phyloP scores from a whole-genome alignment of 2,797 vertebrate species.

The Epinephelus awoara region DNA sequence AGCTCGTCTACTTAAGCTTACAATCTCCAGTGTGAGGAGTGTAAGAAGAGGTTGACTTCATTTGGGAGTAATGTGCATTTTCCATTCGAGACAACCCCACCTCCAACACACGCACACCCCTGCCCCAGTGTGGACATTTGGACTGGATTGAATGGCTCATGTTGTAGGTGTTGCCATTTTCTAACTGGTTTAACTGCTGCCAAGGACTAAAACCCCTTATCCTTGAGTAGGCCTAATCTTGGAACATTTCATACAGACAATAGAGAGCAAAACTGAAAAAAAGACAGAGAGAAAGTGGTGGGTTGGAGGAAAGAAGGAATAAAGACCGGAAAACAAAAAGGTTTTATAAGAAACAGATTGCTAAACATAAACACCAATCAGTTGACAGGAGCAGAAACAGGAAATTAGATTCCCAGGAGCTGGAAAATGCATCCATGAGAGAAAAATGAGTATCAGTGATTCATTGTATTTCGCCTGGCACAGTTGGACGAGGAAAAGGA shows the following conservation, averaged over 20 bases:
- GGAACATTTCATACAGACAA: constrained; percentile 61
- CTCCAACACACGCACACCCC: constrained; percentile 27
- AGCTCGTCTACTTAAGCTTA: constrained; percentile 22
- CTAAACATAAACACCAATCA: constrained; percentile 88
- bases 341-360: constrained; percentile 85
- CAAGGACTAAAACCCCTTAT: constrained; percentile 70
- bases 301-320: constrained; percentile 50
- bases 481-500: constrained; percentile 44
- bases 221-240: constrained; percentile 56
- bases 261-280: constrained; percentile 35
- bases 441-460: constrained; percentile 79
- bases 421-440: constrained; percentile 79
- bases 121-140: constrained; percentile 29
- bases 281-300: constrained; percentile 41
- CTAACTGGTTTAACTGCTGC: constrained; percentile 68
- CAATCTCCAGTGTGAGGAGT: constrained; percentile 6
- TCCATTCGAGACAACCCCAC: constrained; percentile 52
- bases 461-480: constrained; percentile 76
- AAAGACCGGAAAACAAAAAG: constrained; percentile 69
- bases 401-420: constrained; percentile 85
- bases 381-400: constrained; percentile 83
- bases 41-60: constrained; percentile 33
- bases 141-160: constrained; percentile 54
- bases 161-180: constrained; percentile 79
- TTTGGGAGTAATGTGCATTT: constrained; percentile 55